Base-by-base conservation (phyloP, 1,140 invertebrate species). In the Myzus persicae region DNA sequence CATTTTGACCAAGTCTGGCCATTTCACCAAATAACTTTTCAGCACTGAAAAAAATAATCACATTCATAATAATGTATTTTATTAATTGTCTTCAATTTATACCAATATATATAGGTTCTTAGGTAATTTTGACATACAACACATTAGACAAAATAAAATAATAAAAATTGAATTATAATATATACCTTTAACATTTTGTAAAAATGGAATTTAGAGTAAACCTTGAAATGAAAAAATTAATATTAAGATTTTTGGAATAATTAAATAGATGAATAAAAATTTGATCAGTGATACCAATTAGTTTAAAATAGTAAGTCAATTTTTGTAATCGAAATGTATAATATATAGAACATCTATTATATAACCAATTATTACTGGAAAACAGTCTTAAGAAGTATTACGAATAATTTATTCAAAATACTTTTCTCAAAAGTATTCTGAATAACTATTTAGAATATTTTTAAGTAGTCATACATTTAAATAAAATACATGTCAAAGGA, bases 1-100 rank as follows among this genome's bases (percentile, higher is more conserved):
- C 91, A 40, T 93, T 84, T 42, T 93, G 91, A 93, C 91, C 91
- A n/a, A 84, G 91, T 85, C 85, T 93, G 18, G 81, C 91, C 91
- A 93, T 85, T 51, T 84, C 91, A 54, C 51, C 24, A 93, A 93
- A 93, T 85, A 93, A 51, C 54, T 93, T 93, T 93, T 93, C 91
- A 93, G 91, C 91, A 22, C 91, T 93, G 36, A 40, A 93, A 93
- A 40, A 40, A 93, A 84, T 5, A 85, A 48, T 81, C 7, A 46
- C 38, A 14, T 42, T 5, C n/a, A 88, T 88, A 88, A 36, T 24
- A 11, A 88, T 18, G n/a, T 76, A 76, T 18, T 76, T 76, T 76
- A 76, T n/a, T n/a, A 67, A 51, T 88, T 46, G 22, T 26, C 48
- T 44, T 31, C 6, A 36, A 48, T 38, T 11, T n/a, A 36, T 87